A percentile compares a stretch with the other conserved stretches of the same genome.
These are phyloP conservation scores for Acleris cristana DNA, from an alignment of 2,888 invertebrate species.

Conservation along the genomic window DNA sequence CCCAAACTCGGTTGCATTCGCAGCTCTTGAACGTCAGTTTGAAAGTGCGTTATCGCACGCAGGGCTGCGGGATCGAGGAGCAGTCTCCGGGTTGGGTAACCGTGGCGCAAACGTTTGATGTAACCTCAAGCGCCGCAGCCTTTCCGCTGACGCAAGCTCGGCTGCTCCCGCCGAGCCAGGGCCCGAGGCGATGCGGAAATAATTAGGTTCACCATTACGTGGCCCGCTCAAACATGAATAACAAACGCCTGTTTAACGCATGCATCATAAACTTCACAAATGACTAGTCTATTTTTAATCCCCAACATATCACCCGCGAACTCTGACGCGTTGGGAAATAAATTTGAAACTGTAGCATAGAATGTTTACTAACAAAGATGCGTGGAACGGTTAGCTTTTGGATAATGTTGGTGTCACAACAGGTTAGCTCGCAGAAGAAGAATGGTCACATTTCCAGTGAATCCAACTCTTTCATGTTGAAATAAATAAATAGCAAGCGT, in stretches of 20 bases:
- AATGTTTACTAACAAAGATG: constrained; percentile 36
- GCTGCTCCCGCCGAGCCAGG: constrained; percentile 57
- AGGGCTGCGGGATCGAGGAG: constrained; percentile 45
- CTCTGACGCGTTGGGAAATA: constrained; percentile 33
- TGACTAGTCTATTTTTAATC: constrained; percentile 37
- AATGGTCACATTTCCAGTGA: background rate
- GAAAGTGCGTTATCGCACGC: constrained; percentile 25
- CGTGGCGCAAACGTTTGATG: constrained; percentile 67
- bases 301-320: constrained; percentile 33
- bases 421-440: constrained; percentile 18
- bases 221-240: constrained; percentile 21
- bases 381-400: constrained; percentile 15
- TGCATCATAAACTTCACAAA: constrained; percentile 33
- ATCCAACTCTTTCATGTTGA: constrained; percentile 6
- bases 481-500: constrained; percentile 9
- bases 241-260: constrained; percentile 32
- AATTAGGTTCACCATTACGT: constrained; percentile 62
- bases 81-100: constrained; percentile 63
- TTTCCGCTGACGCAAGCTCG: constrained; percentile 76
- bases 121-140: constrained; percentile 74
- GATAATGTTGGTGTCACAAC: constrained; percentile 29
- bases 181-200: constrained; percentile 67
- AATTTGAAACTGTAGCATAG: constrained; percentile 23
- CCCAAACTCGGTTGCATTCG: constrained; percentile 5
- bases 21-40: constrained; percentile 8